A percentile compares a stretch with the other conserved stretches of the same genome.
Conservation (phyloP, 2,888 invertebrate genomes). For the Achlya flavicornis region DNA sequence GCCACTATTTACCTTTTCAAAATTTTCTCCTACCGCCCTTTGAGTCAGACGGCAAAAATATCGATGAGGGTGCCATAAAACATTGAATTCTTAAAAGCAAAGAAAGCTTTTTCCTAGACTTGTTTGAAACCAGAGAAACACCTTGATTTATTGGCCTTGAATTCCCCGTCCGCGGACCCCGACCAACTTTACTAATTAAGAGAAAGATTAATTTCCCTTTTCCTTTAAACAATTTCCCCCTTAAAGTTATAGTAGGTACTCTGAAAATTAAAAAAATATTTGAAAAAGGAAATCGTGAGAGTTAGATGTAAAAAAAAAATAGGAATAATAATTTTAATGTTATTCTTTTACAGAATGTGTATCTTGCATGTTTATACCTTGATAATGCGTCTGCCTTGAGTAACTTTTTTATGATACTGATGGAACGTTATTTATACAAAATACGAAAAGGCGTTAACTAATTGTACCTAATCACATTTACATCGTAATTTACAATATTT, state of each 20-base stretch:
- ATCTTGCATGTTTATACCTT: too few species aligned
- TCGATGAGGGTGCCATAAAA: conserved; percentile 56
- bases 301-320: not conserved
- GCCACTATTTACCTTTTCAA: not conserved
- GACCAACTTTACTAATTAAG: conserved; percentile 81
- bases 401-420: too few species aligned
- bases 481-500: conserved; percentile 2
- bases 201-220: conserved; percentile 81
- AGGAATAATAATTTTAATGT: too few species aligned
- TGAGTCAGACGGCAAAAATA: conserved; percentile 51
- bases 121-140: conserved; percentile 64
- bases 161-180: conserved; percentile 63
- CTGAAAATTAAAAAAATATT: conserved; percentile 50
- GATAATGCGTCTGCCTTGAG: too few species aligned
- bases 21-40: conserved; percentile 18
- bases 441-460: not conserved
- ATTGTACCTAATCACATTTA: not conserved
- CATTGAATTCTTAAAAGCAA: conserved; percentile 62
- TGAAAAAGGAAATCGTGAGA: conserved; percentile 5
- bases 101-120: conserved; percentile 53
- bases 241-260: conserved; percentile 59
- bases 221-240: conserved; percentile 76
- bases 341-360: too few species aligned
- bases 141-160: conserved; percentile 80
- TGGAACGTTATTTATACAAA: not conserved